These are phyloP conservation scores for Dipodomys spectabilis DNA, from an alignment of 2,113 vertebrate genomes.

Conservation along the genomic window DNA sequence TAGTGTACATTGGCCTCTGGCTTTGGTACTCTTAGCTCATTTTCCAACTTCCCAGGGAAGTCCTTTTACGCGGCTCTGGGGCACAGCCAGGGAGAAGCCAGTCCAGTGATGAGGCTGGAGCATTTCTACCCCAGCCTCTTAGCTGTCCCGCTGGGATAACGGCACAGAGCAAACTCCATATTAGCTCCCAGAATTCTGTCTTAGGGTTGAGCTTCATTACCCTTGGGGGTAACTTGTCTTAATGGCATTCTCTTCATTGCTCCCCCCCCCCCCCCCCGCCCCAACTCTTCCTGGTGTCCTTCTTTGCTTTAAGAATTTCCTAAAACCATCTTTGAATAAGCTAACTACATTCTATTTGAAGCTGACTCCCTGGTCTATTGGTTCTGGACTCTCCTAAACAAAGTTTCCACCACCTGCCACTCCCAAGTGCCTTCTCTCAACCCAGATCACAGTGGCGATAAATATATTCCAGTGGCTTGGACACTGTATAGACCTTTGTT, in stretches of 20 bases:
- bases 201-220: neutral
- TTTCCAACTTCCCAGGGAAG: no score
- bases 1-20: neutral
- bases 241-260: rapidly evolving
- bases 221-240: neutral
- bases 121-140: neutral
- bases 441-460: neutral
- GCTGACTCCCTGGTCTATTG: no score
- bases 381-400: no score
- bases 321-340: neutral
- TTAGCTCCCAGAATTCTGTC: neutral
- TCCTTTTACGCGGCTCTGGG: neutral
- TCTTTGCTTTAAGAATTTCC: neutral
- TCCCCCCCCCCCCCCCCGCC: neutral
- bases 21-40: no score
- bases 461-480: neutral
- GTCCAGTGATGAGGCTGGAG: no score
- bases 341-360: neutral
- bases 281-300: neutral
- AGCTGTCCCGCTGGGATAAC: neutral
- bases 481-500: neutral
- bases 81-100: neutral
- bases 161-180: rapidly evolving
- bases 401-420: neutral
- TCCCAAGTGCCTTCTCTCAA: neutral